Base-by-base conservation (phyloP, 2,113 vertebrate genomes). In the Odontophorus gujanensis region DNA sequence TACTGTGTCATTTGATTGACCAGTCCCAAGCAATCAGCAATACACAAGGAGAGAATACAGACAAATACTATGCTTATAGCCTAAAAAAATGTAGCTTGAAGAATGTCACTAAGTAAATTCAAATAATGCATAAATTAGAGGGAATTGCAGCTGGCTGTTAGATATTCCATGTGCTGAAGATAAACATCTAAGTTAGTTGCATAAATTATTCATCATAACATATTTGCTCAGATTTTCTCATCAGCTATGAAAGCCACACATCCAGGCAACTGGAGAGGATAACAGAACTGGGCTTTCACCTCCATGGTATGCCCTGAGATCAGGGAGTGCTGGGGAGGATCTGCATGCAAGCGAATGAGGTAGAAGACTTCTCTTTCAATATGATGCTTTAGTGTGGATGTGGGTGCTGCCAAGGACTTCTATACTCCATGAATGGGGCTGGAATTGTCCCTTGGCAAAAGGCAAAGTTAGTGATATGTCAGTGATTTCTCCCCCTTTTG, bases 101-200 rank as follows among this genome's bases (percentile, higher is more conserved):
- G 94, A 79, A 80, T 90, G 59, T 74, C 71, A 73, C 83, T 65
- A 80, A 90, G 67, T 89, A 95, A 96, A 91, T 87, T 80, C 92
- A 95, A 94, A 95, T 89, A 95, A 82, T 82, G 89, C 89, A 93
- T 95, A 95, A 95, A 90, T 96, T 89, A 93, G 63, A 89, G 67
- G 50, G 75, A 91, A 92, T 43, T 82, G 84, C 81, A 87, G 92
- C 53, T 78, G 78, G 84, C 81, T 96, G 92, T 92, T 96, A 93
- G 96, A 93, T 96, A 96, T 96, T 94, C 96, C 85, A 96, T 95
- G 92, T 96, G 91, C 91, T 89, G 94, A 95, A 96, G 92, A 95
- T 89, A 96, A 96, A 95, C 63, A 91, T 94, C 92, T 89, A 92
- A 89, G 71, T 93, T 93, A 87, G 81, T 67, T 92, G 92, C 78